These are phyloP conservation scores for Barnardius zonarius DNA, from an alignment of 2,113 vertebrate species.

Conservation along the genomic window DNA sequence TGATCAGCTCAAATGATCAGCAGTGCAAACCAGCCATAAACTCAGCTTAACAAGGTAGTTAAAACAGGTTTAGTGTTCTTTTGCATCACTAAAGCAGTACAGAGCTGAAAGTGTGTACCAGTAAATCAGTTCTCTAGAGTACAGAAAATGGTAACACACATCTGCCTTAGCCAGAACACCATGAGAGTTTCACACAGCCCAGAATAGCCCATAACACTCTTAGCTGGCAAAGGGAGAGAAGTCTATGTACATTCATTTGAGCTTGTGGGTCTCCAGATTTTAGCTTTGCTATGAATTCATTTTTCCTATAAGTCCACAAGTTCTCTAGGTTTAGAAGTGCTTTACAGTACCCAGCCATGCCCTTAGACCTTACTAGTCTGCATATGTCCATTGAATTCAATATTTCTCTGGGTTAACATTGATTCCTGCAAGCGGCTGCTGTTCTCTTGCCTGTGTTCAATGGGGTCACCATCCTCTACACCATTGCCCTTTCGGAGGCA, in stretches of 20 bases:
- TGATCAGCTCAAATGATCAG: too few relatives aligned
- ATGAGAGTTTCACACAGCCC: background rate
- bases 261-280: background rate
- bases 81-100: background rate
- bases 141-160: background rate
- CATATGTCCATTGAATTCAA: slow-evolving; percentile 76
- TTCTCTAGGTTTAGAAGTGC: background rate
- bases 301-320: background rate
- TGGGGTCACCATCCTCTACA: slow-evolving; percentile 78
- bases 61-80: background rate
- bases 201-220: background rate
- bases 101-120: background rate
- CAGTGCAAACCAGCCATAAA: background rate
- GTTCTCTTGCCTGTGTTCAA: slow-evolving; percentile 80
- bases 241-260: background rate
- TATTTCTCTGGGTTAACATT: slow-evolving; percentile 67
- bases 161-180: background rate
- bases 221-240: background rate
- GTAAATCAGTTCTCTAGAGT: background rate
- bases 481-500: slow-evolving; percentile 79
- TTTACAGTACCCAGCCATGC: background rate
- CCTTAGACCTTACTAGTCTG: slow-evolving; percentile 83
- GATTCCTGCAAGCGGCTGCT: slow-evolving; percentile 79
- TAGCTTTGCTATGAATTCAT: background rate
- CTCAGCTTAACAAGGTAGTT: background rate